Evolutionary conservation across 2,888 invertebrate genomes (phyloP).

Genomic region (Pteria penguin): DNA sequence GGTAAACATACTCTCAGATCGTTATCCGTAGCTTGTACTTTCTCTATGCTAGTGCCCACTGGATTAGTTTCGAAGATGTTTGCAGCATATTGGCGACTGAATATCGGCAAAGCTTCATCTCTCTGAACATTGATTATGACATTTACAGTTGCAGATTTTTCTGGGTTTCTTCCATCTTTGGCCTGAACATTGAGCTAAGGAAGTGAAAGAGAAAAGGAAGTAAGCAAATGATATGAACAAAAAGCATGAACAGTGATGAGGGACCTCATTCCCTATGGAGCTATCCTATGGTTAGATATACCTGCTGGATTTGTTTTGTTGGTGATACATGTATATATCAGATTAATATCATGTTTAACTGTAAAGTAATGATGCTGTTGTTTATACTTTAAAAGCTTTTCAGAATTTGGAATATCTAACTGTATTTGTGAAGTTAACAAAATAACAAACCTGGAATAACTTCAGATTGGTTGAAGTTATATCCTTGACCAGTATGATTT

Average conservation of each 20-base stretch:
- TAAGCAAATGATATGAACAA: too few species aligned
- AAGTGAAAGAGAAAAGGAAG: too few species aligned
- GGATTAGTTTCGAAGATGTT: conserved; percentile 52
- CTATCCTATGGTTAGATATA: too few species aligned
- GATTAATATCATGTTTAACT: too few species aligned
- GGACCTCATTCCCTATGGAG: too few species aligned
- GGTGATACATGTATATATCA: too few species aligned
- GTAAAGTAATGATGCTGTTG: too few species aligned
- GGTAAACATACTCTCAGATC: conserved; percentile 53
- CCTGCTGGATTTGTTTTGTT: too few species aligned
- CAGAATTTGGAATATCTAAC: too few species aligned
- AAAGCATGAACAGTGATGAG: too few species aligned
- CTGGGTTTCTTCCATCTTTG: conserved; percentile 64
- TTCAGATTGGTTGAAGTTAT: conserved; percentile 11
- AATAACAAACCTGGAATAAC: conserved; percentile 29
- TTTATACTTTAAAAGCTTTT: too few species aligned
- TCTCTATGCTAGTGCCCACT: conserved; percentile 39
- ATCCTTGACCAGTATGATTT: conserved; percentile 52
- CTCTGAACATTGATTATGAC: conserved; percentile 64
- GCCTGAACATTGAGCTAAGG: too few species aligned
- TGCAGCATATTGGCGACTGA: conserved; percentile 35
- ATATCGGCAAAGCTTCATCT: conserved; percentile 52
- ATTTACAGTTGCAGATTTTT: conserved; percentile 44
- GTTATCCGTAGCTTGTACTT: conserved; percentile 54
- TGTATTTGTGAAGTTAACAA: neutral